Percentiles rank a stretch among this genome's conserved stretches.
Conservation (phyloP, 2,888 invertebrate genomes). For the Phortica magna region DNA sequence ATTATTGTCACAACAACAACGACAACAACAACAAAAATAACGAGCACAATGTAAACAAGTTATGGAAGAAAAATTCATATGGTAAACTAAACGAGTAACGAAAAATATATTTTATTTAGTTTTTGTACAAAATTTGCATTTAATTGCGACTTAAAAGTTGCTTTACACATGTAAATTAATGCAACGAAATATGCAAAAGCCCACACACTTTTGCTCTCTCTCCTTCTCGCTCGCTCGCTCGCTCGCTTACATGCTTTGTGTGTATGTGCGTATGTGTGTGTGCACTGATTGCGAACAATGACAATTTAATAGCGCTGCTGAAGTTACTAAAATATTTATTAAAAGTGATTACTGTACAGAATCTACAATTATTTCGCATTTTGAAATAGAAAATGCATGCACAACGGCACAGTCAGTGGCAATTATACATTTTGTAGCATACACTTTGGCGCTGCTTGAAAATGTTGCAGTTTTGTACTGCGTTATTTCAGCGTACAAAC, state of each 20-base stretch:
- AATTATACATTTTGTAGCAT: too few relatives aligned
- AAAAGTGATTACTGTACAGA: not conserved
- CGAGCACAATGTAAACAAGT: not conserved
- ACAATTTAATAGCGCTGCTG: not conserved
- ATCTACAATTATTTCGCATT: not conserved
- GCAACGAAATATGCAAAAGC: constrained; percentile 3
- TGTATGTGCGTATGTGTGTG: constrained; percentile 16
- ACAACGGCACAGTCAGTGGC: too few relatives aligned
- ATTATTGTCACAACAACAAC: not conserved
- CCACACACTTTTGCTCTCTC: not conserved
- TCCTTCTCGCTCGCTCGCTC: not conserved
- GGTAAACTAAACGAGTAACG: not conserved
- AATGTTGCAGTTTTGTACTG: too few relatives aligned
- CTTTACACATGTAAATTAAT: constrained; percentile 28
- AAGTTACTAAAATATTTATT: constrained; percentile 1
- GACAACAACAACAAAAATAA: not conserved
- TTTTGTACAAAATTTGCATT: constrained; percentile 32
- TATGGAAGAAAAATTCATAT: not conserved
- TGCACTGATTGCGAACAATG: not conserved
- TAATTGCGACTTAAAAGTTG: constrained; percentile 38
- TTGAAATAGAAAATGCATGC: not conserved
- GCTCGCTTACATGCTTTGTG: not conserved
- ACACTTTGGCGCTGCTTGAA: too few relatives aligned
- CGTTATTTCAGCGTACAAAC: too few relatives aligned
- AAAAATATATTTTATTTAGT: not conserved